Evolutionary conservation across 2,888 invertebrate genomes (phyloP).

Genomic region (Hydriomena furcata): DNA sequence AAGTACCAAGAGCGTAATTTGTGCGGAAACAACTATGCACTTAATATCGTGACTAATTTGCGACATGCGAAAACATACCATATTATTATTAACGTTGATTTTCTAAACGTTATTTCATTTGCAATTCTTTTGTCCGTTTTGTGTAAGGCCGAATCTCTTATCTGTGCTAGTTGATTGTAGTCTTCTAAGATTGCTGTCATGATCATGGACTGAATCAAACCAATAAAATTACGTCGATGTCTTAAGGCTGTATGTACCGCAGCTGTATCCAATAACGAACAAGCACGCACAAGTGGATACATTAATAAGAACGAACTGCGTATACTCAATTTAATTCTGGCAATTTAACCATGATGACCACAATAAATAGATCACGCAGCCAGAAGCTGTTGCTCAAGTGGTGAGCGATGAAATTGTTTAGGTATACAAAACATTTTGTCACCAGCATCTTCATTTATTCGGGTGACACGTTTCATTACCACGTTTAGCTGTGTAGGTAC

Average conservation of each 20-base stretch:
- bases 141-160: constrained; percentile 13
- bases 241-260: constrained; percentile 20
- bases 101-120: constrained; percentile 33
- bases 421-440: constrained; percentile 25
- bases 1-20: constrained; percentile 7
- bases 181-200: constrained; percentile 3
- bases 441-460: constrained; percentile 16
- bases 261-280: constrained; percentile 35
- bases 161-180: constrained; percentile 10
- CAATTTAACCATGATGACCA: constrained; percentile 55
- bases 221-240: constrained; percentile 17
- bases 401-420: not conserved
- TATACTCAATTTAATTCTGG: constrained; percentile 64
- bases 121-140: constrained; percentile 18
- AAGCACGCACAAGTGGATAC: constrained; percentile 41
- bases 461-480: constrained; percentile 23
- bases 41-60: constrained; percentile 9
- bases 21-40: constrained; percentile 1
- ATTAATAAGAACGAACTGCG: constrained; percentile 57
- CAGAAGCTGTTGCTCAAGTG: constrained; percentile 7
- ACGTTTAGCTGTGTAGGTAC: no score
- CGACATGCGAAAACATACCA: constrained; percentile 30
- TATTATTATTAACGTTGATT: constrained; percentile 28
- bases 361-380: constrained; percentile 30
- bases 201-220: constrained; percentile 13